phyloP scores from a whole-genome alignment of 2,797 vertebrate genomes.

The Sitta carolinensis region DNA sequence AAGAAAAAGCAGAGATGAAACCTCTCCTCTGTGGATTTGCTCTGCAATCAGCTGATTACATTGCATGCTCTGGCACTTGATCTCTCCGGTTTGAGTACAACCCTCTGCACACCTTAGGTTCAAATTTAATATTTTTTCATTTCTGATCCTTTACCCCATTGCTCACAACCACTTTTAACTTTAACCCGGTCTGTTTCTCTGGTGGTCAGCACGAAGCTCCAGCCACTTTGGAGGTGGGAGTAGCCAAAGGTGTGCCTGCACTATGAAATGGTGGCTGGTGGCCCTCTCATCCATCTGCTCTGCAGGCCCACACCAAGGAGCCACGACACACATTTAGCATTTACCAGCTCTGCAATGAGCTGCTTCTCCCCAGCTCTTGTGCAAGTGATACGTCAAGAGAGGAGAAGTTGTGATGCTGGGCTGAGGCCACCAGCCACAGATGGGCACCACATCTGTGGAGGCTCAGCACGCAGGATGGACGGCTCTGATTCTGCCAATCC shows the following conservation, averaged over 20 bases:
- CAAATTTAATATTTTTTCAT: background rate
- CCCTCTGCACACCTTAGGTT: background rate
- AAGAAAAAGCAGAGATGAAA: background rate
- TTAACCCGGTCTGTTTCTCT: background rate
- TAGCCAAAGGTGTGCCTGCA: background rate
- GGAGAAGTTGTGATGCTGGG: background rate
- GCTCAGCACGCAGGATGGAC: accelerated
- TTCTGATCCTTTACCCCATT: background rate
- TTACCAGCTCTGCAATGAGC: background rate
- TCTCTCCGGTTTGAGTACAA: background rate
- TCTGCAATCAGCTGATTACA: background rate
- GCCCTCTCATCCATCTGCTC: background rate
- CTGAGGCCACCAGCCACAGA: background rate
- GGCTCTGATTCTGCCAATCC: background rate
- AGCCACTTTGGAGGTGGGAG: background rate
- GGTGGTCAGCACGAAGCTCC: background rate
- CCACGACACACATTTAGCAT: background rate
- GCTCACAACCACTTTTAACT: background rate
- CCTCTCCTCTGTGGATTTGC: background rate
- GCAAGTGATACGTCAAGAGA: accelerated
- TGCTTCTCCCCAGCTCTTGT: background rate
- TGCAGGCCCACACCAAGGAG: accelerated
- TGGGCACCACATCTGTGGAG: background rate
- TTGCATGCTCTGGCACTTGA: background rate
- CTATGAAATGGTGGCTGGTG: accelerated